Evolutionary conservation across 2,797 vertebrate species (phyloP), one percentile per base, ranked within the genome.

Genomic region (Sus cebifrons): DNA sequence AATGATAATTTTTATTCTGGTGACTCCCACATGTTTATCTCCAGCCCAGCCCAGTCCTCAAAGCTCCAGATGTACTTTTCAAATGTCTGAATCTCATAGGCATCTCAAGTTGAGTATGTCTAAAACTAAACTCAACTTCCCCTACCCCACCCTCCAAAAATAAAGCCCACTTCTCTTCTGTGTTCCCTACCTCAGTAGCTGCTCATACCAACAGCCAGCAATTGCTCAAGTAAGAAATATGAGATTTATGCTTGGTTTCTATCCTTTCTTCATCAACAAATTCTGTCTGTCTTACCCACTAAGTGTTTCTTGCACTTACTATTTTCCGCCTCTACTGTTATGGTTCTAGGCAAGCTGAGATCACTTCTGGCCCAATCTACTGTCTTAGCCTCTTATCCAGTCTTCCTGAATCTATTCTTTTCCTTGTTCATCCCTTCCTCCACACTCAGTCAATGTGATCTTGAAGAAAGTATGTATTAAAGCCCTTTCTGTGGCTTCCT

Each of bases 191-290:
- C 16, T 93, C 49, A 49, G 20, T 68, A 23, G 74, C 29, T 58
- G 25, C 36, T 16, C 32, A 23, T 73, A 78, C 62, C 23, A 56
- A 27, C n/a, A 86, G 70, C 58, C 23, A 83, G 65, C 52, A 94
- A 2, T 71, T 88, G 71, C 44, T 95, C 52, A 78, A 74, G 36
- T 70, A 56, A 96, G 73, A 94, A 86, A 77, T 62, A 56, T 58
- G 32, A 79, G 40, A 21, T 52, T 49, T 52, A 36, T 60, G 1
- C 56, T 64, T 17, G 36, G 36, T 36, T 36, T 36, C 36, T 36
- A 36, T 36, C 36, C 36, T 36, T 36, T 36, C 36, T 36, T 36
- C 36, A 36, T 64, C 15, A 78, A 49, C 21, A 79, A 32, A 21
- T 52, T 60, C 27, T 84, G 6, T 64, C n/a, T 78, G 0, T 65